A percentile compares a stretch with the other conserved stretches of the same genome.
phyloP scores from a whole-genome alignment of 1,140 invertebrate species.

The Orchesella cincta region DNA sequence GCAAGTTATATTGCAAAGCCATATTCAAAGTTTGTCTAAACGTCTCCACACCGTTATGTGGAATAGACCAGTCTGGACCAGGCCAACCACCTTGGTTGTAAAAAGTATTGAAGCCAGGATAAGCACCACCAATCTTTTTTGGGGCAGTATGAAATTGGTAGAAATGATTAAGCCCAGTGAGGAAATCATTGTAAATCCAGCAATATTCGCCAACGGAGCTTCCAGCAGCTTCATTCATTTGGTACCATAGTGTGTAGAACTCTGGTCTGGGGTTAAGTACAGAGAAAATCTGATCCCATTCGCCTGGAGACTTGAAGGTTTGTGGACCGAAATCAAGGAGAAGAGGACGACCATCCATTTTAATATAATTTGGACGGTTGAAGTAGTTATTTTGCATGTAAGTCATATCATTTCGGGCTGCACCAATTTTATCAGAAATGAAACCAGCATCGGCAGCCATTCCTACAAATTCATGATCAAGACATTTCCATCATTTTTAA shows the following conservation, averaged over 20 bases:
- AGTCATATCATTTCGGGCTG: slow-evolving; percentile 40
- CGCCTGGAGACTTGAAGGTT: slow-evolving; percentile 29
- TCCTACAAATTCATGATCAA: too few species aligned
- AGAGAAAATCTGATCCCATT: slow-evolving; percentile 40
- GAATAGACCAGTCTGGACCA: slow-evolving; percentile 36
- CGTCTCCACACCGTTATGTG: slow-evolving; percentile 26
- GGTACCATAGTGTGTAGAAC: slow-evolving; percentile 45
- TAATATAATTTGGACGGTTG: slow-evolving; percentile 37
- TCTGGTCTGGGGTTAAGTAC: slow-evolving; percentile 28
- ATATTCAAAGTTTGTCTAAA: slow-evolving; percentile 38
- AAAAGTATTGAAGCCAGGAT: slow-evolving; percentile 40
- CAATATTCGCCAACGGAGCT: slow-evolving; percentile 37
- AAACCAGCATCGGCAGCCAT: slow-evolving; percentile 44
- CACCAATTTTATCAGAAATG: slow-evolving; percentile 35
- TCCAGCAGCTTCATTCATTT: slow-evolving; percentile 16
- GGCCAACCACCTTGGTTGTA: slow-evolving; percentile 40
- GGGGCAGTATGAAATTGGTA: slow-evolving; percentile 29
- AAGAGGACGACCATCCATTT: slow-evolving; percentile 33
- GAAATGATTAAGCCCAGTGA: slow-evolving; percentile 38
- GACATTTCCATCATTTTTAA: too few species aligned
- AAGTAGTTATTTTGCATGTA: slow-evolving; percentile 42
- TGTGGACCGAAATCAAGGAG: slow-evolving; percentile 46
- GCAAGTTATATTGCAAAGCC: slow-evolving; percentile 32
- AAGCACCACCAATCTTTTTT: slow-evolving; percentile 34
- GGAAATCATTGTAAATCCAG: slow-evolving; percentile 45